phyloP scores from a whole-genome alignment of 2,113 vertebrate genomes.

The Tachysurus vachellii region DNA sequence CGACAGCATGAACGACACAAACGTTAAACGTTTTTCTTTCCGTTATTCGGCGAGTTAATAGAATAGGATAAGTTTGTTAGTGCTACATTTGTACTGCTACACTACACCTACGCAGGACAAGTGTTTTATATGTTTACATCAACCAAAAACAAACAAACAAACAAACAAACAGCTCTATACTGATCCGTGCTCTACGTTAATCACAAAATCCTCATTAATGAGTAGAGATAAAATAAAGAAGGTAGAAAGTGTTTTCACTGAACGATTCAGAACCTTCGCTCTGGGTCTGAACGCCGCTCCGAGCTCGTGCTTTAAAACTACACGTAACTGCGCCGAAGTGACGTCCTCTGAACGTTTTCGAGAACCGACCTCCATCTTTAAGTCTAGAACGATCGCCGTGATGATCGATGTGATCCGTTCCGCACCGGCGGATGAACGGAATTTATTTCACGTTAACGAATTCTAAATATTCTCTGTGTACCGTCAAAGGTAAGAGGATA shows the following conservation, averaged over 20 bases:
- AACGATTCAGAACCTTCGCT: neutral
- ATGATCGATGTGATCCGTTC: neutral
- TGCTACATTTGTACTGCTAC: conserved; percentile 40
- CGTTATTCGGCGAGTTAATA: neutral
- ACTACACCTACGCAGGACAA: neutral
- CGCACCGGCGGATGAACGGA: too few species aligned
- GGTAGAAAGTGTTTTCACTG: neutral
- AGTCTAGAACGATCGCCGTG: neutral
- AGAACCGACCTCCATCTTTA: neutral
- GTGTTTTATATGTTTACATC: neutral
- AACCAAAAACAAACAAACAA: too few species aligned
- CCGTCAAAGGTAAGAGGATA: neutral
- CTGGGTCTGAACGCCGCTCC: too few species aligned
- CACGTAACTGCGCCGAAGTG: neutral
- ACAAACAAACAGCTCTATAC: neutral
- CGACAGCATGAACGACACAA: neutral
- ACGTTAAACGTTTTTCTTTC: neutral
- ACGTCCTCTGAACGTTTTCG: neutral
- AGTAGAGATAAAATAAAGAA: neutral
- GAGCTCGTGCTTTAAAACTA: conserved; percentile 20
- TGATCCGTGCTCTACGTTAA: neutral
- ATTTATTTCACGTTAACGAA: neutral
- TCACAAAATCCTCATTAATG: neutral
- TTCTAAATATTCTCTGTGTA: neutral
- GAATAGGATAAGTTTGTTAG: neutral